Conservation (phyloP, 2,113 vertebrate species). For the Corythoichthys haematopterus region DNA sequence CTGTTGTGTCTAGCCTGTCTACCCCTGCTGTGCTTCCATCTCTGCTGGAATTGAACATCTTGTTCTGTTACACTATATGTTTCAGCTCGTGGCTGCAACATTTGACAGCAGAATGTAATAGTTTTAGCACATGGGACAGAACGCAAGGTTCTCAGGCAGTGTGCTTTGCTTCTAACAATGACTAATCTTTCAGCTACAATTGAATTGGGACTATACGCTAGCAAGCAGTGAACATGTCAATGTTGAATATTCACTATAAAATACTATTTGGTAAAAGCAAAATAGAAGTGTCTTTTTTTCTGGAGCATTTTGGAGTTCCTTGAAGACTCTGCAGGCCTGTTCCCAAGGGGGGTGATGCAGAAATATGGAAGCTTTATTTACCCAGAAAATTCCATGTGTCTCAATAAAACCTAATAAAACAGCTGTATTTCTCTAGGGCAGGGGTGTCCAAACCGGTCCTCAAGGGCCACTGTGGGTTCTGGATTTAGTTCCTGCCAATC, state of each 20-base stretch:
- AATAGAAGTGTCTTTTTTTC: no score
- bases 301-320: no score
- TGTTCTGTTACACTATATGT: conserved; percentile 49
- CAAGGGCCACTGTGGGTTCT: no score
- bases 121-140: conserved; percentile 39
- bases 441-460: no score
- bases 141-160: conserved; percentile 50
- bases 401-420: no score
- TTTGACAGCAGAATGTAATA: conserved; percentile 36
- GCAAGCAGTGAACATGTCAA: conserved; percentile 5
- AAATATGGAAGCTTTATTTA: no score
- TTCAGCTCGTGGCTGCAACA: conserved; percentile 35
- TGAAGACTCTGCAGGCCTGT: no score
- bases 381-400: no score
- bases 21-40: conserved; percentile 6
- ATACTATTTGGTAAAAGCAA: no score
- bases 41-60: conserved; percentile 37
- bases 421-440: no score
- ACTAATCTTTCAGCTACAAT: conserved; percentile 18
- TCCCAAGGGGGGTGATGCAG: no score
- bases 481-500: no score
- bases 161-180: conserved; percentile 29
- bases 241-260: conserved; percentile 31
- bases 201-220: conserved; percentile 24
- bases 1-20: neutral